These are phyloP conservation scores for Platyscapa corneri DNA, from an alignment of 1,140 invertebrate species.

Conservation along the genomic window DNA sequence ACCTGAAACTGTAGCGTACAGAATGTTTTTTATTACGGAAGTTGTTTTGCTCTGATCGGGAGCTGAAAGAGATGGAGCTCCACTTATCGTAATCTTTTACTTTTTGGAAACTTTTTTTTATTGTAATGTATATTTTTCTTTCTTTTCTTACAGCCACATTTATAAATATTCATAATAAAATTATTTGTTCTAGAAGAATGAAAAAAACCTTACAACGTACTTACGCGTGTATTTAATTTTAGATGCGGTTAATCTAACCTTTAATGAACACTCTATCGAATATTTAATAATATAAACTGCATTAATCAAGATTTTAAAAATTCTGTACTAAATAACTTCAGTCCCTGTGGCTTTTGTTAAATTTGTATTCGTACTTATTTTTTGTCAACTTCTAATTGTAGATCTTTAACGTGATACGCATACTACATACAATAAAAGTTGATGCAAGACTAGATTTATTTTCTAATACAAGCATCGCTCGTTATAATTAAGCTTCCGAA, in stretches of 20 bases:
- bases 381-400: no score
- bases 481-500: no score
- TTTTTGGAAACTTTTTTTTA: not conserved
- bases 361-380: no score
- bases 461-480: no score
- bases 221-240: not conserved
- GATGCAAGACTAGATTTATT: no score
- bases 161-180: not conserved
- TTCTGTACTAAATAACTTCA: not conserved
- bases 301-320: not conserved
- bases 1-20: not conserved
- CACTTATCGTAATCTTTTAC: not conserved
- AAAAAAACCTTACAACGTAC: not conserved
- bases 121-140: constrained; percentile 11
- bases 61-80: not conserved
- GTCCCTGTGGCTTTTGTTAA: not conserved
- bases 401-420: no score
- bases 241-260: not conserved
- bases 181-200: not conserved
- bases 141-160: not conserved
- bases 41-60: not conserved
- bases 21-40: not conserved
- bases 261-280: not conserved
- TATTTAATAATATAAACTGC: not conserved
- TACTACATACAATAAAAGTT: no score